Percentiles rank a stretch among this genome's conserved stretches.
Conservation (phyloP, 1,140 invertebrate species). For the Drosophila eugracilis region DNA sequence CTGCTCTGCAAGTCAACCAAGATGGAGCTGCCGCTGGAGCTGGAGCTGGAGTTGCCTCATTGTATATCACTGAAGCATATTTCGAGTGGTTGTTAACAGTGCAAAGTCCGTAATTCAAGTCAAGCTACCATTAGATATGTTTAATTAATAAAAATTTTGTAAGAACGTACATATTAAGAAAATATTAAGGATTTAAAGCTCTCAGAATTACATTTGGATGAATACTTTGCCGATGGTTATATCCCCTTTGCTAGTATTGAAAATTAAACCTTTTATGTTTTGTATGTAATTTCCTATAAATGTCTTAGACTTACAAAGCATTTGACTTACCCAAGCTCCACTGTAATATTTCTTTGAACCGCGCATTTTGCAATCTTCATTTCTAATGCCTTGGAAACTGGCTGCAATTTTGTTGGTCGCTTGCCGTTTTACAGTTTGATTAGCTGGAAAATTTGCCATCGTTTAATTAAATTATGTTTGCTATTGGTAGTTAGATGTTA, state of each 20-base stretch:
- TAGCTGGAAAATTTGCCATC: slow-evolving; percentile 79
- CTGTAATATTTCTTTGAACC: slow-evolving; percentile 4
- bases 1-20: slow-evolving; percentile 40
- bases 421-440: slow-evolving; percentile 64
- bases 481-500: slow-evolving; percentile 28
- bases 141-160: no score
- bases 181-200: no score
- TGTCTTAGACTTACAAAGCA: background rate
- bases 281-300: background rate
- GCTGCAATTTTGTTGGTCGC: slow-evolving; percentile 41
- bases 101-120: slow-evolving; percentile 10
- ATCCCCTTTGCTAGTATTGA: no score
- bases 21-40: slow-evolving; percentile 19
- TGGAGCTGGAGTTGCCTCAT: slow-evolving; percentile 33
- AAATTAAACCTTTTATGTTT: no score
- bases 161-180: no score
- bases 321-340: background rate
- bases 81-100: slow-evolving; percentile 20
- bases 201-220: no score
- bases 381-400: slow-evolving; percentile 57
- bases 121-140: no score
- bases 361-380: slow-evolving; percentile 55
- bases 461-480: slow-evolving; percentile 79
- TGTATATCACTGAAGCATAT: slow-evolving; percentile 36
- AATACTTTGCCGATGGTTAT: no score